Evolutionary conservation across 2,797 vertebrate species (phyloP).

Genomic region (Muscicapa striata): DNA sequence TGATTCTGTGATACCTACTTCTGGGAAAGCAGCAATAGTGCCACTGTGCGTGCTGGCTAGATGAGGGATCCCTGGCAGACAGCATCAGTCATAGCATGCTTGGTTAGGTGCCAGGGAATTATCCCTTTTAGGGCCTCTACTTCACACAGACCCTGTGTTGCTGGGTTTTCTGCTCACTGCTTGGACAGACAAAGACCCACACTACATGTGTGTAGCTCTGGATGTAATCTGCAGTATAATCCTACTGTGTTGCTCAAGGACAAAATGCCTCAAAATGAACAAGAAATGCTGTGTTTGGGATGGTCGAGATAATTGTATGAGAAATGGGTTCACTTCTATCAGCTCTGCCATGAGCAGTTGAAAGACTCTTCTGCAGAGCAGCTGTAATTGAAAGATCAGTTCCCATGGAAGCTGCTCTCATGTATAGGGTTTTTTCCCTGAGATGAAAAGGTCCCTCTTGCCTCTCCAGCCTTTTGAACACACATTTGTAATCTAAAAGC

Average conservation of each 20-base stretch:
- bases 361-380: conserved; percentile 5
- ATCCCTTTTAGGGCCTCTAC: not conserved
- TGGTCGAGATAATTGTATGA: not conserved
- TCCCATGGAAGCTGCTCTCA: conserved; percentile 40
- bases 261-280: not conserved
- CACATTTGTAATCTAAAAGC: not conserved
- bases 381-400: conserved; percentile 34
- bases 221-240: not conserved
- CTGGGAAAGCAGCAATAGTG: not conserved
- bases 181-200: not conserved
- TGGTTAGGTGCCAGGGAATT: not conserved
- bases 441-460: conserved; percentile 1
- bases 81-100: not conserved
- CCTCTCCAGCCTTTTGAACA: conserved; percentile 2
- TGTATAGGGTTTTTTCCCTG: not conserved
- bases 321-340: not conserved
- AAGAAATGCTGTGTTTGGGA: not conserved
- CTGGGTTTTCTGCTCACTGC: not conserved
- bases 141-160: not conserved
- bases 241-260: not conserved
- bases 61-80: not conserved
- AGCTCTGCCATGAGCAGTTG: not conserved
- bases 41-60: not conserved
- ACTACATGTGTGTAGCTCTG: fast-evolving
- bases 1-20: not conserved